Evolutionary conservation across 37 sponge, comb jelly and placozoan species (phyloP).

Genomic region (Dysidea cf. avara): DNA sequence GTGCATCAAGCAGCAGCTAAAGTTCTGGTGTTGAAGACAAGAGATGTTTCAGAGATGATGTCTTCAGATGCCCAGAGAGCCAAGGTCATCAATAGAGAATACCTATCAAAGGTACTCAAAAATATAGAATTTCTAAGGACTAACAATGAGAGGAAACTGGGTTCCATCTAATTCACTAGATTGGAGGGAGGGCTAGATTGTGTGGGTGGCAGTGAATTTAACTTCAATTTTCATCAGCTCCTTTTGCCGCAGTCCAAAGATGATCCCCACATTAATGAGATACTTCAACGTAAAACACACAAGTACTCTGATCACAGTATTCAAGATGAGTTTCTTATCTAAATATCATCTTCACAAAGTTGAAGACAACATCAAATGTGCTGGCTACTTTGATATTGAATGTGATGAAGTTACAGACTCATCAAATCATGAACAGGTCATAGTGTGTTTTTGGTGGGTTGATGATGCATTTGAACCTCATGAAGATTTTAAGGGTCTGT

Average conservation of each 20-base stretch:
- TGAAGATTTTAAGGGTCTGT: conserved; percentile 42
- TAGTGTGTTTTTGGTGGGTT: conserved; percentile 9
- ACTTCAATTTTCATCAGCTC: conserved; percentile 30
- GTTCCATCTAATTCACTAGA: too few species aligned
- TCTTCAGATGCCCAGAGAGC: conserved; percentile 4
- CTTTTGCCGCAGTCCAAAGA: conserved; percentile 14
- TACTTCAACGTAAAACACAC: neutral
- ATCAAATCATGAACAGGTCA: conserved; percentile 42
- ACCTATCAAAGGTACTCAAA: too few species aligned
- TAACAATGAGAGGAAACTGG: conserved; percentile 24
- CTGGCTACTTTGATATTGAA: conserved; percentile 25
- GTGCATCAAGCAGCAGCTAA: neutral
- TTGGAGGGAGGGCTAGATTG: neutral
- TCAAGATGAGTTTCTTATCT: conserved; percentile 17
- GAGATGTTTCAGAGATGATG: conserved; percentile 14
- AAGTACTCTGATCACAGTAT: conserved; percentile 30
- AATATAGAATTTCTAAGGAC: conserved; percentile 23
- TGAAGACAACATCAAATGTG: neutral
- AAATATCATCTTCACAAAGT: conserved; percentile 11
- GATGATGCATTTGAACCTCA: conserved; percentile 25
- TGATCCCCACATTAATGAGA: conserved; percentile 6
- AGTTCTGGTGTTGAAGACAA: neutral
- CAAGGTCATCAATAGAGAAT: conserved; percentile 10
- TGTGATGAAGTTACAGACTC: conserved; percentile 31
- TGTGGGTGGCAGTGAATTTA: conserved; percentile 13